These are phyloP conservation scores for Mustela nigripes DNA, from an alignment of 2,113 vertebrate genomes.

Conservation along the genomic window DNA sequence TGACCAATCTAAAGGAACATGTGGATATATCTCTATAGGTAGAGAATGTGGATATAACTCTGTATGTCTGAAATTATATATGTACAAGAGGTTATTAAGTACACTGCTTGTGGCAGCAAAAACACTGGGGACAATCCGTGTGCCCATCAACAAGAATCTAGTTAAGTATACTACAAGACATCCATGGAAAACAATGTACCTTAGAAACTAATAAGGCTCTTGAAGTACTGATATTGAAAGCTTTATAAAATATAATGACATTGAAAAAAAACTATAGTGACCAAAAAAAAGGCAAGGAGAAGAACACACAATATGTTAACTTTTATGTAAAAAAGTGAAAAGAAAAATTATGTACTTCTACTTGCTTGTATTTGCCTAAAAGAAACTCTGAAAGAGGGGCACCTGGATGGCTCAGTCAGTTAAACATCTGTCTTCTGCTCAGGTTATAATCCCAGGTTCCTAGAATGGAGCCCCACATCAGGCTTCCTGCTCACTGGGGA, in stretches of 20 bases:
- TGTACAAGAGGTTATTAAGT: neutral
- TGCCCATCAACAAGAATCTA: neutral
- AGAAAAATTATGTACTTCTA: slow-evolving; percentile 9
- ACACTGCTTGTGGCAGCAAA: neutral
- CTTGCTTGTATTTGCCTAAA: neutral
- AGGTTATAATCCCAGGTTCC: neutral
- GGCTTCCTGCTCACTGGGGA: neutral
- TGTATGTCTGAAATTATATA: neutral
- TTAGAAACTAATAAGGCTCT: neutral
- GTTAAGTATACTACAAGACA: neutral
- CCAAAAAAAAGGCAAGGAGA: neutral
- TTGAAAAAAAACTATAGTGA: neutral
- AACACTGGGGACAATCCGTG: neutral
- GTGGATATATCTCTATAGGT: neutral
- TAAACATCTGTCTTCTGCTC: neutral
- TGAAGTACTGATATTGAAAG: neutral
- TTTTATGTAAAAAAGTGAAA: neutral
- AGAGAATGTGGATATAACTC: neutral
- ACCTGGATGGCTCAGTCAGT: neutral
- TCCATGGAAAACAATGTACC: neutral
- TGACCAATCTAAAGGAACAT: neutral
- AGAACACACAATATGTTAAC: neutral
- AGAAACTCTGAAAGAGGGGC: neutral
- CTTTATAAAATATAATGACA: neutral
- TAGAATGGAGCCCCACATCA: neutral